Evolutionary conservation across 2,888 invertebrate species (phyloP), one percentile per base, ranked within the genome.

Genomic region (Acrocera orbiculus): DNA sequence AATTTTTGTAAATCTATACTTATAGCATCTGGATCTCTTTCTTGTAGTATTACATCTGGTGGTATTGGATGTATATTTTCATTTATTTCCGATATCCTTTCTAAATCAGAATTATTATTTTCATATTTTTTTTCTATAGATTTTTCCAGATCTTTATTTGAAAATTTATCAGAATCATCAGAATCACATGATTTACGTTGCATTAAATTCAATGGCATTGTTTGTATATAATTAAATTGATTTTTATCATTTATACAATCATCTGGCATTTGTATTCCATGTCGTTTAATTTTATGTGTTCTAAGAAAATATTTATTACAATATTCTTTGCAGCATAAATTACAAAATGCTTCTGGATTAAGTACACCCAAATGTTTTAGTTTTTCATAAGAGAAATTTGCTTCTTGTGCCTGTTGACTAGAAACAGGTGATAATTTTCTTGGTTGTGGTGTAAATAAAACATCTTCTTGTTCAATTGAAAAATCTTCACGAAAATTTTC

Each of bases 281-380:
- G 93, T n/a, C 83, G 72, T 54, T 89, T 83, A 63, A 83, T 76
- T 51, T 90, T 86, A 60, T 95, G 95, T 30, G 86, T 85, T 34
- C 85, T 69, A 27, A 95, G 65, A 52, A 90, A 90, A 54, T 89
- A 89, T 57, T 87, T 87, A 54, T 87, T 90, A 56, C 83, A 86
- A 54, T 89, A 89, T 56, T 89, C 87, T 54, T 87, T 86, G 59
- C 83, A 81, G 56, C 90, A 90, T 38, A 89, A 73, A 57, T 89
- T 86, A 58, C 90, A 90, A 56, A 85, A 89, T n/a, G 86, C 85
- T 50, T 89, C 86, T 2, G 80, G 78, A 56, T 81, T 80, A 47
- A 76, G 69, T 20, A 86, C 81, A 23, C 86, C 86, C 37, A 86
- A 65, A 37, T 78, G 72, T 16, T 78, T 69, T 22, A 83, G 62